phyloP scores from a whole-genome alignment of 2,113 vertebrate genomes.

The Salvator merianae region DNA sequence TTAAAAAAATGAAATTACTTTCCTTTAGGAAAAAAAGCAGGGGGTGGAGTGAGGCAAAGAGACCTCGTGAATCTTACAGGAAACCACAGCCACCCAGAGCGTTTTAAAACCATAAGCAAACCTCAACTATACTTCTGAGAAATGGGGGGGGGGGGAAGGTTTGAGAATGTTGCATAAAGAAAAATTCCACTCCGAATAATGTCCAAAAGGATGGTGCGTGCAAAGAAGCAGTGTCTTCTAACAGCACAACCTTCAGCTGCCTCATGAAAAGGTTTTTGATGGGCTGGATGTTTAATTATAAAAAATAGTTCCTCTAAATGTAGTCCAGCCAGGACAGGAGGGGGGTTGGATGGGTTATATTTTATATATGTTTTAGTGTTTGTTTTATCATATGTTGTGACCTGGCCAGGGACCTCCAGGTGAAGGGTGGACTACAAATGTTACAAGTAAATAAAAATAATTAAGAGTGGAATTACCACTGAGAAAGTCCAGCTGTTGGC shows the following conservation, averaged over 20 bases:
- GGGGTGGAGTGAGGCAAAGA: not conserved
- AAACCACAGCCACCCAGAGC: conserved; percentile 7
- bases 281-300: not conserved
- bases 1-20: conserved; percentile 13
- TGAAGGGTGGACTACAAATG: no score
- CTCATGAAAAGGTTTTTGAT: not conserved
- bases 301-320: no score
- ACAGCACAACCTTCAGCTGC: not conserved
- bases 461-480: no score
- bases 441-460: no score
- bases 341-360: no score
- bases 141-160: not conserved
- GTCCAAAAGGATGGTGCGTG: not conserved
- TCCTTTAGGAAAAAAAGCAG: not conserved
- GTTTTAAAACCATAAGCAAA: not conserved
- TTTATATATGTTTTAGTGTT: no score
- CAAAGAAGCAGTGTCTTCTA: not conserved
- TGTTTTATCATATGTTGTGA: no score
- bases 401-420: no score
- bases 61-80: not conserved
- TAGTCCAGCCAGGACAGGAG: no score
- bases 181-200: not conserved
- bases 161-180: not conserved
- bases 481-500: no score
- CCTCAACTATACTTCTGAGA: not conserved